Evolutionary conservation across 2,113 vertebrate genomes (phyloP).

Genomic region (Grammomys dolichurus): DNA sequence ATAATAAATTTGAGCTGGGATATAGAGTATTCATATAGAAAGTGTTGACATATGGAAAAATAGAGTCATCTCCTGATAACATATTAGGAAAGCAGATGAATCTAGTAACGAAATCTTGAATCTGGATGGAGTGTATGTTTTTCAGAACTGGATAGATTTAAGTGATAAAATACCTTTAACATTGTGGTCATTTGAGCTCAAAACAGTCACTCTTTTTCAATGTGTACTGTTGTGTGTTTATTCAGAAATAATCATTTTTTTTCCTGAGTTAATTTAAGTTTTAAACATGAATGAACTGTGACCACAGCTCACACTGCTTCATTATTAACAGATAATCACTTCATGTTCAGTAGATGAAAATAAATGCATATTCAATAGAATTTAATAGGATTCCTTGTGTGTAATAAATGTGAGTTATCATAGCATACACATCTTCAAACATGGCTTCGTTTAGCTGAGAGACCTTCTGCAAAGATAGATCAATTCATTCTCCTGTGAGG

Average conservation of each 20-base stretch:
- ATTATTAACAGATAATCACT: slow-evolving; percentile 47
- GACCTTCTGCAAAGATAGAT: slow-evolving; percentile 62
- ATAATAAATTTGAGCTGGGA: neutral
- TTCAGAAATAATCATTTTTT: neutral
- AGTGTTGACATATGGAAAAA: neutral
- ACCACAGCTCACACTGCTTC: neutral
- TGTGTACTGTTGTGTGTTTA: too few species aligned
- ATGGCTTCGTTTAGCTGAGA: slow-evolving; percentile 47
- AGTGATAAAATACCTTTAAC: neutral
- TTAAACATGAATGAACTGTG: neutral
- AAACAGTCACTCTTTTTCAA: neutral
- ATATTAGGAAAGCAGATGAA: neutral
- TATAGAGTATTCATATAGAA: neutral
- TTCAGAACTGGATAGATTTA: neutral
- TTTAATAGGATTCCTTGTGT: neutral
- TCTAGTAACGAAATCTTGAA: neutral
- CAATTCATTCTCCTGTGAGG: slow-evolving; percentile 4
- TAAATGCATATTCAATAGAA: neutral
- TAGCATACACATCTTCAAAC: neutral
- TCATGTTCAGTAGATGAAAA: neutral
- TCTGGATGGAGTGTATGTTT: neutral
- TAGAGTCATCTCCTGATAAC: neutral
- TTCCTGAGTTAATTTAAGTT: neutral
- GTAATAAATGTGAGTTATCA: slow-evolving; percentile 8
- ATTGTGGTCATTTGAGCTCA: neutral